Evolutionary conservation across 2,888 invertebrate genomes (phyloP), one percentile per base, ranked within the genome.

Genomic region (Leuctra nigra): DNA sequence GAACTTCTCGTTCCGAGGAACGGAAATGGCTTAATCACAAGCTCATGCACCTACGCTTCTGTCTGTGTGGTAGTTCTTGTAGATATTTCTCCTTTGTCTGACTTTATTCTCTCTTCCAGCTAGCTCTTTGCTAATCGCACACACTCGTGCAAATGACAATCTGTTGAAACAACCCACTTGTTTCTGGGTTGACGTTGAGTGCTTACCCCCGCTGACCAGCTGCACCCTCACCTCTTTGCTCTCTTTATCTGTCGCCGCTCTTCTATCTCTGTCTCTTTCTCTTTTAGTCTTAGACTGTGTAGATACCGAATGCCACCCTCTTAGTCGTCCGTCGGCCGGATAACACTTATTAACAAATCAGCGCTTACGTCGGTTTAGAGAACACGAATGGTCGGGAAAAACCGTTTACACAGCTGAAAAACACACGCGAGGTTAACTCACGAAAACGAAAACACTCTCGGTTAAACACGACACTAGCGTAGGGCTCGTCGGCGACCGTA

Each of bases 231-330:
- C 20, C 41, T 11, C 41, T 4, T 38, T 57, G 61, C 61, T 57
- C 61, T 58, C 59, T 63, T 62, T 60, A 63, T 55, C 44, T 58
- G 53, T 61, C 35, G 44, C 55, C 59, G 63, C 56, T 59, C 56
- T 62, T 59, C 54, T 58, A 33, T 56, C 54, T 61, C 56, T 61
- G 52, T 59, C 54, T 63, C 62, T 63, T 60, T 63, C 64, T 62
- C 61, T 64, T 63, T 63, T 64, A 46, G 23, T 39, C 35, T 7
- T 50, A 50, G 50, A 50, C 50, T 22, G 23, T 23, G 44, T 44
- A 44, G 50, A 16, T 33, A 50, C 50, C 35, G 18, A 53, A 57
- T 59, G 60, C 60, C 60, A 61, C 60, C 60, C 58, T 58, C 60
- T 59, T 60, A 58, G 56, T 55, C 56, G 52, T 48, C 54, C 48